Conservation (phyloP, 1,140 invertebrate genomes). For the Wiebesia pumilae region DNA sequence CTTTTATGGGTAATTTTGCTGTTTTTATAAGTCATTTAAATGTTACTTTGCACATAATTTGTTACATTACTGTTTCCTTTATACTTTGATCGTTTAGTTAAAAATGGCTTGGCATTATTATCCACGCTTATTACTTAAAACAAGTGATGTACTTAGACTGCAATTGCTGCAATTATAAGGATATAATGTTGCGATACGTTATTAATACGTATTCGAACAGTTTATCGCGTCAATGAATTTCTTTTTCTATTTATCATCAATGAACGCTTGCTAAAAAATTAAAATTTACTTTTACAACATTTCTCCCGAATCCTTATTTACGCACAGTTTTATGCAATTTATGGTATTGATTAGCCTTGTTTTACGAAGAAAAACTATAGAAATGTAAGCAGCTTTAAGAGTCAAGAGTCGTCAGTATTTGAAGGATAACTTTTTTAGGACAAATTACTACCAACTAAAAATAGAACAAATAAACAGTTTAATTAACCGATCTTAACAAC, state of each 20-base stretch:
- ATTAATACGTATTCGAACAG: background rate
- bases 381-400: background rate
- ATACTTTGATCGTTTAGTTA: background rate
- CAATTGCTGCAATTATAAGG: background rate
- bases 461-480: constrained; percentile 16
- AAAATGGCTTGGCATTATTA: background rate
- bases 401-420: background rate
- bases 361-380: background rate
- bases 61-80: background rate
- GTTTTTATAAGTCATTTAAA: background rate
- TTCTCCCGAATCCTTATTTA: background rate
- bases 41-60: background rate
- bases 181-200: background rate
- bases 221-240: background rate
- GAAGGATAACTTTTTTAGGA: constrained; percentile 12
- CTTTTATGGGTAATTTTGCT: background rate
- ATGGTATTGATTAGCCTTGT: background rate
- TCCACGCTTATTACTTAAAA: background rate
- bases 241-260: background rate
- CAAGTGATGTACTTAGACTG: background rate
- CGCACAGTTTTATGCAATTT: background rate
- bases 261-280: too few species aligned
- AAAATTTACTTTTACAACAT: background rate
- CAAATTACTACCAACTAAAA: background rate
- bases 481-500: background rate